Evolutionary conservation across 1,140 invertebrate genomes (phyloP).

Genomic region (Plutomurus gul): DNA sequence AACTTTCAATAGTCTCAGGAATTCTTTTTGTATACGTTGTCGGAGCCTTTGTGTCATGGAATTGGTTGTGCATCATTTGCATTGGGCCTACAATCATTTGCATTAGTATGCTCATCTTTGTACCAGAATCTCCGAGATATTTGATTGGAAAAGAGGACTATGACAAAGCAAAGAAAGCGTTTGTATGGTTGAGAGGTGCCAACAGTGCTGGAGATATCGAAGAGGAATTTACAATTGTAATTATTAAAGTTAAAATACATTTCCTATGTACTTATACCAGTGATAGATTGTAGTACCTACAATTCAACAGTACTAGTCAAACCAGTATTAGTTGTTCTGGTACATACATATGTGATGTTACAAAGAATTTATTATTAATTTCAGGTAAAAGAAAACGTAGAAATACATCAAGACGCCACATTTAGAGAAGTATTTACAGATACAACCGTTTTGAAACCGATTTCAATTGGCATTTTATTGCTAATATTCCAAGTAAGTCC

Average conservation of each 20-base stretch:
- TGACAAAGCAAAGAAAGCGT: constrained; percentile 62
- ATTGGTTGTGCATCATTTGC: constrained; percentile 59
- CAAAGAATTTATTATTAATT: not conserved
- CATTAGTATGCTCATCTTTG: constrained; percentile 57
- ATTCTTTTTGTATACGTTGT: constrained; percentile 59
- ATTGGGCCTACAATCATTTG: constrained; percentile 61
- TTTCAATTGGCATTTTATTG: not conserved
- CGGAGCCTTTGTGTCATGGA: constrained; percentile 52
- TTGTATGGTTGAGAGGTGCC: constrained; percentile 41
- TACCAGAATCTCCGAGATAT: constrained; percentile 74
- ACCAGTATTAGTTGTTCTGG: not conserved
- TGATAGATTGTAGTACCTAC: too few relatives aligned
- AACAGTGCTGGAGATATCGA: constrained; percentile 39
- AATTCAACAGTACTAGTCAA: too few relatives aligned
- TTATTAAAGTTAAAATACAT: not conserved
- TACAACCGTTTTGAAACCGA: not conserved
- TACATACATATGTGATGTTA: not conserved
- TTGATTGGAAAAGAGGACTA: constrained; percentile 64
- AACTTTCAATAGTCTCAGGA: constrained; percentile 57
- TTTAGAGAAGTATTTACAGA: not conserved
- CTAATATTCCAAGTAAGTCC: not conserved
- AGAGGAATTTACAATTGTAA: not conserved
- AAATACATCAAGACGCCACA: not conserved
- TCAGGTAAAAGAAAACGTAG: constrained; percentile 4
- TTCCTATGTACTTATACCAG: too few relatives aligned